Evolutionary conservation across 2,888 invertebrate species (phyloP).

Genomic region (Lepidonotus clava): DNA sequence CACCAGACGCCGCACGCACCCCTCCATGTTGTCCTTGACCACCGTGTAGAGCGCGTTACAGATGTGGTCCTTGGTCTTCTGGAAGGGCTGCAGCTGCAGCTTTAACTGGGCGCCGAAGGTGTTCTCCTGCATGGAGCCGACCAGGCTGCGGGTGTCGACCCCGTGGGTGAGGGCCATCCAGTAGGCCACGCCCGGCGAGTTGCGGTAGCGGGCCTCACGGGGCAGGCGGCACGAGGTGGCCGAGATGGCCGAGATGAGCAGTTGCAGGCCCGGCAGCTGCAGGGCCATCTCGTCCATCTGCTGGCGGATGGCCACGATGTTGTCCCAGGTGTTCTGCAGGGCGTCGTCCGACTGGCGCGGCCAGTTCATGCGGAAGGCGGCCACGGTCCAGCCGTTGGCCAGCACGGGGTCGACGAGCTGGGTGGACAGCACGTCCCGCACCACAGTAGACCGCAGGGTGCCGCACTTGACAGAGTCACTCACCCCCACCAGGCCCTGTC

Average conservation of each 20-base stretch:
- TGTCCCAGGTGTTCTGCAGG: conserved; percentile 11
- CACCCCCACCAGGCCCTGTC: not conserved
- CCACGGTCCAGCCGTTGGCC: not conserved
- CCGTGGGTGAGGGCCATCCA: not conserved
- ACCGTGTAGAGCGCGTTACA: not conserved
- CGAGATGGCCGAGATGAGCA: not conserved
- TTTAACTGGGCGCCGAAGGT: conserved; percentile 9
- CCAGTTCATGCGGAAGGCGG: conserved; percentile 49
- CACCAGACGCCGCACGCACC: conserved; percentile 15
- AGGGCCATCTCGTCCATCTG: conserved; percentile 32
- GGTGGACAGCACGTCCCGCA: not conserved
- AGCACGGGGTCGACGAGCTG: conserved; percentile 8
- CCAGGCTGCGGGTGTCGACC: not conserved
- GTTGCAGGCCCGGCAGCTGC: not conserved
- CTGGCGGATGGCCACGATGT: conserved; percentile 28
- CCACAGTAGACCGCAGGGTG: not conserved
- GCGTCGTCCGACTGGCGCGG: conserved; percentile 6
- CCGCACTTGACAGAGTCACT: conserved; percentile 18
- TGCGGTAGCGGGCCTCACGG: not conserved
- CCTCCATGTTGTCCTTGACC: conserved; percentile 46
- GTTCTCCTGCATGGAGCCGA: conserved; percentile 12
- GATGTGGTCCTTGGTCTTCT: not conserved
- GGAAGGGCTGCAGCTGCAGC: conserved; percentile 33
- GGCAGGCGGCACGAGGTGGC: not conserved
- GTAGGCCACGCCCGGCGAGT: conserved; percentile 25